Evolutionary conservation across 2,797 vertebrate genomes (phyloP), one percentile per base, ranked within the genome.

Genomic region (Hyperoplus lanceolatus): DNA sequence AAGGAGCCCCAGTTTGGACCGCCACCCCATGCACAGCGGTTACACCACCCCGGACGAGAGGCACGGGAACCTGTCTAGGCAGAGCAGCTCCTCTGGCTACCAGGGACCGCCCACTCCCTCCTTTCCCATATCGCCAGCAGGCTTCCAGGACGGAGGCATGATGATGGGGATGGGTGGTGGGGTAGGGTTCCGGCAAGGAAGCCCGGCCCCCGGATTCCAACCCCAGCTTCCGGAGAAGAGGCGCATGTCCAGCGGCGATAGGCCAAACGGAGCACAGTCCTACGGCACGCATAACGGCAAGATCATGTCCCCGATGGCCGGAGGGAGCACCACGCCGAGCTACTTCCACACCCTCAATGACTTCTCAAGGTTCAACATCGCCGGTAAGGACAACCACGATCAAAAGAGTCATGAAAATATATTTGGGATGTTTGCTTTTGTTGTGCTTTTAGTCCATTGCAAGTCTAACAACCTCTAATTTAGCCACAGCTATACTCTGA

Each of bases 301-400:
- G 93, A 92, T 94, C 11, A 96, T 95, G 8, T 97, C 98, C 0
- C 96, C 97, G 0, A 73, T 96, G 18, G 97, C 96, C 0, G 96
- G 96, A 3, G 96, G 96, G 3, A 87, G 92, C 0, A 95, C 90
- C 0, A 95, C 90, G 0, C 92, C 89, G 0, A 80, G 92, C 41
- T 98, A 97, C 93, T 97, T 97, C 48, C 96, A 99, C 86, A 98
- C 98, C 0, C 95, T 99, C 46, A 97, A 98, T 0, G 98, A 99
- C 94, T 99, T 99, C 94, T 98, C 98, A 87, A 97, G 97, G 89
- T 97, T 98, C 87, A 96, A 96, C 70, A 96, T 98, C 96, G 94
- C 95, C 51, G 98, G 98, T 99, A 92, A 88, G 94, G 43, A 80
- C 3, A 10, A 12, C 7, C 0, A 16, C 11, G 15, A 66, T 55